These are phyloP conservation scores for Mesorhabditis sp. DNA, from an alignment of 2,888 invertebrate genomes.

Conservation along the genomic window DNA sequence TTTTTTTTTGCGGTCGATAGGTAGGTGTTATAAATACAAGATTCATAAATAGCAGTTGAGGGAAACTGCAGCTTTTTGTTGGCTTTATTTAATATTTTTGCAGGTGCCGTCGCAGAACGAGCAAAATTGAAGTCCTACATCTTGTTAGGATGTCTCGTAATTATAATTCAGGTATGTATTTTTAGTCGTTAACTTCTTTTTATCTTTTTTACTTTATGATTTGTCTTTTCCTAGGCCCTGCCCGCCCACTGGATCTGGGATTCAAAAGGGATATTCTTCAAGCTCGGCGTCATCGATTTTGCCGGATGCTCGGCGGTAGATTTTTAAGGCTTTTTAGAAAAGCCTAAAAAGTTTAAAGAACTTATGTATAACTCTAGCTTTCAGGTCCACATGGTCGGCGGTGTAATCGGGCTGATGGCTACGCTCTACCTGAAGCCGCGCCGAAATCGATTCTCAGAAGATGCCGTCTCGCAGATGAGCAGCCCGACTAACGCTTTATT, in stretches of 20 bases:
- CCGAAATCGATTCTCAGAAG: slow-evolving; percentile 42
- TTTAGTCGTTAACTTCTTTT: neutral
- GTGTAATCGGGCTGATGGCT: slow-evolving; percentile 48
- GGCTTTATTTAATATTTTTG: slow-evolving; percentile 10
- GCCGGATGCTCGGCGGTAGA: slow-evolving; percentile 59
- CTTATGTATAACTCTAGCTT: neutral
- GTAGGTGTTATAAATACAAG: neutral
- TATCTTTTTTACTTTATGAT: neutral
- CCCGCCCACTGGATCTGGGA: slow-evolving; percentile 62
- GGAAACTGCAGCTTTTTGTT: neutral
- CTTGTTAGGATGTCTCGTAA: slow-evolving; percentile 46
- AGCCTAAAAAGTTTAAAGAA: neutral
- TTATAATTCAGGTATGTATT: slow-evolving; percentile 28
- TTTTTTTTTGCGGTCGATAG: neutral
- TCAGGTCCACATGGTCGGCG: slow-evolving; percentile 51
- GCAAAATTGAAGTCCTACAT: slow-evolving; percentile 54
- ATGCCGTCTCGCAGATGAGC: slow-evolving; percentile 46
- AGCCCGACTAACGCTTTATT: slow-evolving; percentile 48
- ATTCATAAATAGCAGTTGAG: neutral
- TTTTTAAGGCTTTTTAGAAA: slow-evolving; percentile 1
- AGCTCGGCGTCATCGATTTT: slow-evolving; percentile 51
- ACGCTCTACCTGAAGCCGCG: slow-evolving; percentile 50
- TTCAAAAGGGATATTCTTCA: slow-evolving; percentile 55
- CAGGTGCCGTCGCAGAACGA: slow-evolving; percentile 55
- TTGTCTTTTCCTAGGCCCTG: slow-evolving; percentile 39